phyloP scores from a whole-genome alignment of 2,113 vertebrate species.

The Limanda limanda region DNA sequence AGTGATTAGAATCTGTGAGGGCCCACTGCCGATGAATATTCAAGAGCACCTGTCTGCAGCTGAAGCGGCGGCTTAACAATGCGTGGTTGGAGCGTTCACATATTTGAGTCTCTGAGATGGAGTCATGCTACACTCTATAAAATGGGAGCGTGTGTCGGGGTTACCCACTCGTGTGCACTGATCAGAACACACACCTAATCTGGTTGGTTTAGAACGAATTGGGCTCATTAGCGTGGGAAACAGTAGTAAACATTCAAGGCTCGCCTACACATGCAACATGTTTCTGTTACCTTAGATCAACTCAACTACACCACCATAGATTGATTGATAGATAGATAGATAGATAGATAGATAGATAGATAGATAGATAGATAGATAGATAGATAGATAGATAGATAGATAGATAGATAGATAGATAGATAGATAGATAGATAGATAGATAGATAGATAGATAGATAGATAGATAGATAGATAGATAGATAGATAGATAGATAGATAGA shows the following conservation, averaged over 20 bases:
- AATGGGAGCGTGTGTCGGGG: conserved; percentile 23
- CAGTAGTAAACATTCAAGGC: not conserved
- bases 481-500: too few species aligned
- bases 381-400: too few species aligned
- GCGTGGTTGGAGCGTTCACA: conserved; percentile 53
- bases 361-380: too few species aligned
- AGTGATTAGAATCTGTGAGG: conserved; percentile 79
- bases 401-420: too few species aligned
- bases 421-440: too few species aligned
- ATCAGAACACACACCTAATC: conserved; percentile 4
- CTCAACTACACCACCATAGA: too few species aligned
- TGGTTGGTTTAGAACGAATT: not conserved
- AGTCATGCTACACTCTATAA: conserved; percentile 30
- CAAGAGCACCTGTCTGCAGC: conserved; percentile 80
- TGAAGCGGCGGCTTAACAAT: conserved; percentile 56
- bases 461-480: too few species aligned
- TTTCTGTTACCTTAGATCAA: not conserved
- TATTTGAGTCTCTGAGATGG: conserved; percentile 46
- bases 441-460: too few species aligned
- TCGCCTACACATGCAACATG: not conserved
- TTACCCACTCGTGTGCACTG: not conserved
- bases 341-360: too few species aligned
- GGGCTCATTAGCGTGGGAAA: not conserved
- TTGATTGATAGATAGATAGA: too few species aligned
- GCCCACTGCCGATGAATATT: conserved; percentile 78